Evolutionary conservation across 2,888 invertebrate genomes (phyloP).

Genomic region (Tipula lateralis): DNA sequence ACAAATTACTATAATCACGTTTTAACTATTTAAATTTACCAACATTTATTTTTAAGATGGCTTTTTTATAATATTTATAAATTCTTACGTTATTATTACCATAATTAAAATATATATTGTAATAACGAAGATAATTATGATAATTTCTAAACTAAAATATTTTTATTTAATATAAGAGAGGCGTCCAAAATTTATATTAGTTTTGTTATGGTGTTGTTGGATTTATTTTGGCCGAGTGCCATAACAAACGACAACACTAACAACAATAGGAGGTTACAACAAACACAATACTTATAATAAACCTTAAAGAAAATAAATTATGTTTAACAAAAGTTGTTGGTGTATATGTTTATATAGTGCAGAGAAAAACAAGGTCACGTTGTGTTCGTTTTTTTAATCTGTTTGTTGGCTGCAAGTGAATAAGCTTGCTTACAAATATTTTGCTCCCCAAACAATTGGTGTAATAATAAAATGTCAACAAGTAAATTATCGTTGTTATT

Average conservation of each 20-base stretch:
- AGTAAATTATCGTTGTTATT: neutral
- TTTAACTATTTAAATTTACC: neutral
- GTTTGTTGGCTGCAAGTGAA: neutral
- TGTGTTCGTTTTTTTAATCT: too few relatives aligned
- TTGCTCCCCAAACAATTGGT: neutral
- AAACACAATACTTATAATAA: neutral
- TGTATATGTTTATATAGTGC: neutral
- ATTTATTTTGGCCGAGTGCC: neutral
- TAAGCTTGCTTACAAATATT: neutral
- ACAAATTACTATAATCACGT: neutral
- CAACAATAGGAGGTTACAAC: neutral
- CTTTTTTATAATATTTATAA: too few relatives aligned
- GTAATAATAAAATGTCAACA: neutral
- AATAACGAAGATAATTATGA: neutral
- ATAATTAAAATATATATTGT: neutral
- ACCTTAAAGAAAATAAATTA: neutral
- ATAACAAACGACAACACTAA: neutral
- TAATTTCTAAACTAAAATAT: neutral
- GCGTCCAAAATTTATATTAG: neutral
- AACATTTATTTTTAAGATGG: too few relatives aligned
- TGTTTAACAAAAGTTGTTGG: neutral
- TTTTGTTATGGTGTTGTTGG: neutral
- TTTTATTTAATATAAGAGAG: neutral
- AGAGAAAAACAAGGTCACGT: neutral
- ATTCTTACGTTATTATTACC: neutral